Base-by-base conservation (phyloP, 2,888 invertebrate species). In the Chrysodeixis includens region DNA sequence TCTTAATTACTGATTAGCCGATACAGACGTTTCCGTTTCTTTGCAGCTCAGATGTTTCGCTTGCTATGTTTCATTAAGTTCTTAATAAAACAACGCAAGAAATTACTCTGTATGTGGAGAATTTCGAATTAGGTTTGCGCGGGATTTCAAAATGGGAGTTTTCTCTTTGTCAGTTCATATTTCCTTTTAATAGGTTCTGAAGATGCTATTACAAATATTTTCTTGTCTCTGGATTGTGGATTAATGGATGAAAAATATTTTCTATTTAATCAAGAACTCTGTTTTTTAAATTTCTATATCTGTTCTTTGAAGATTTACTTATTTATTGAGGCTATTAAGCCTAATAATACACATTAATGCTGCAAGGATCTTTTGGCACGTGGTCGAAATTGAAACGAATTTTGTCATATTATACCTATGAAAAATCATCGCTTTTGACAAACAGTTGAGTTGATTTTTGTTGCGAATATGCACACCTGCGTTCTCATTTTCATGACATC, bases 1-100 rank as follows among this genome's bases (percentile, higher is more conserved):
- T 71, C 71, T 83, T 85, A 83, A 85, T 86, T 84, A 82, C 83
- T 85, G 82, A 86, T 86, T 84, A 83, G 76, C 65, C 63, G 76
- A 78, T 76, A 76, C 69, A 82, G 62, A 71, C 60, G 56, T 70
- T 79, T 62, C 60, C 49, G 55, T 52, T 66, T 67, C 69, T 79
- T 78, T 81, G 64, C 62, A 62, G 58, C 67, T 61, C 49, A 69
- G 69, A 74, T 70, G 75, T 40, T 56, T n/a, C 20, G 59, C n/a
- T 57, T 20, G 61, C 60, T 49, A 68, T 52, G 65, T 70, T 68
- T 70, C 56, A 61, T 62, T 73, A 56, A 14, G 7, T 51, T 30
- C 30, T 68, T 53, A 56, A 62, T 51, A 70, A 54, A 70, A 58
- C 4, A 22, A 46, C 8, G 9, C 30, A 62, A 55, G 61, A 58